Base-by-base conservation (phyloP, 2,797 vertebrate genomes). In the Lates japonicus region DNA sequence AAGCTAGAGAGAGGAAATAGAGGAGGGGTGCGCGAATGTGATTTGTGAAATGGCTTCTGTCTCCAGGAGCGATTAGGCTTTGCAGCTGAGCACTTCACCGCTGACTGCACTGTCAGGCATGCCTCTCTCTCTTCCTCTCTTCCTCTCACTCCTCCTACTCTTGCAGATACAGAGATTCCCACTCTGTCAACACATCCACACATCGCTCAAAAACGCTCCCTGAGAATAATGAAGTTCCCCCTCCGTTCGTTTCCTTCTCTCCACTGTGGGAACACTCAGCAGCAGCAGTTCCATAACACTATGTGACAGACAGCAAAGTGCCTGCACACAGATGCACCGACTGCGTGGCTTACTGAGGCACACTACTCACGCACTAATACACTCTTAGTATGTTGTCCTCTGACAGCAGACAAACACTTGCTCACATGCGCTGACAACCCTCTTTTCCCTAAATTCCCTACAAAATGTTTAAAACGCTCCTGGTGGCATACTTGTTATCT, bases 11-110 rank as follows among this genome's bases (percentile, higher is more conserved):
- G 62, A 81, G 70, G 71, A 84, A 80, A 84, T 19, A 80, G 64
- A 71, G 62, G 61, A 76, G 58, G 83, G 72, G 52, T 76, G 52
- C 5, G 16, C 74, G 87, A 65, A 76, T 89, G 87, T 80, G 85
- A 89, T 93, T 91, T 90, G 70, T 86, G 92, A 94, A 95, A 95
- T 92, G 83, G 91, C 84, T 93, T 92, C 91, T 93, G 87, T 93
- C 91, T 91, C 81, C 84, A 88, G 78, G 86, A 93, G 90, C 87
- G 86, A 92, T 92, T 86, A 84, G 86, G 86, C 91, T 94, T 93
- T 92, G 90, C 93, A 92, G 90, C 88, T 58, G 79, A 83, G 85
- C 86, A 89, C 90, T 90, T 92, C 86, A 86, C 79, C 87, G 79
- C 76, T 87, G 82, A 90, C 88, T 92, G 81, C 88, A 85, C 88